phyloP scores from a whole-genome alignment of 2,888 invertebrate species.

The Pseudoips prasinana region DNA sequence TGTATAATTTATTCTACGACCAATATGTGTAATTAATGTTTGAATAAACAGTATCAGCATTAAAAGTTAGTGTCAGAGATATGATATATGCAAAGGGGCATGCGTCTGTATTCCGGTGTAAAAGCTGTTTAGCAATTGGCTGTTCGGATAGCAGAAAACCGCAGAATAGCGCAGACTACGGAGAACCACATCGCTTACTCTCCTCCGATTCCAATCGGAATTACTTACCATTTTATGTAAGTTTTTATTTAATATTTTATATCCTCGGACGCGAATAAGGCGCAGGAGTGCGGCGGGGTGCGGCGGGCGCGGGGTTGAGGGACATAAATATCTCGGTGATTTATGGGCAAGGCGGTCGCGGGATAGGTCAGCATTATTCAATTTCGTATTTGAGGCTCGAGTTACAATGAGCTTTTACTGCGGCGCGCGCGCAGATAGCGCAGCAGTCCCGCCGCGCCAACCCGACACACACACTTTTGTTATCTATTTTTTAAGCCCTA shows the following conservation, averaged over 20 bases:
- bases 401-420: constrained; percentile 81
- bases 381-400: constrained; percentile 80
- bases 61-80: too few relatives aligned
- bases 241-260: constrained; percentile 80
- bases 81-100: too few relatives aligned
- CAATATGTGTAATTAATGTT: too few relatives aligned
- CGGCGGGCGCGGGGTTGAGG: constrained; percentile 55
- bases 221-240: constrained; percentile 77
- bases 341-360: constrained; percentile 79
- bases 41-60: too few relatives aligned
- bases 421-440: constrained; percentile 70
- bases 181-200: constrained; percentile 58
- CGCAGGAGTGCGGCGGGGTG: constrained; percentile 49
- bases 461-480: constrained; percentile 49
- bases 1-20: too few relatives aligned
- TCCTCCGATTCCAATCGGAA: constrained; percentile 72
- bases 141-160: constrained; percentile 53
- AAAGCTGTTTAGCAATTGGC: constrained; percentile 20
- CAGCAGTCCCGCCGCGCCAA: constrained; percentile 47
- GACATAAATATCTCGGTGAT: constrained; percentile 82
- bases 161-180: constrained; percentile 51
- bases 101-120: too few relatives aligned
- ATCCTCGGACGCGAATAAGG: constrained; percentile 70
- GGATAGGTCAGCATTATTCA: constrained; percentile 83
- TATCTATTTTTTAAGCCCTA: constrained; percentile 58